Base-by-base conservation (phyloP, 2,113 vertebrate genomes). In the Thalassarche chlororhynchos region DNA sequence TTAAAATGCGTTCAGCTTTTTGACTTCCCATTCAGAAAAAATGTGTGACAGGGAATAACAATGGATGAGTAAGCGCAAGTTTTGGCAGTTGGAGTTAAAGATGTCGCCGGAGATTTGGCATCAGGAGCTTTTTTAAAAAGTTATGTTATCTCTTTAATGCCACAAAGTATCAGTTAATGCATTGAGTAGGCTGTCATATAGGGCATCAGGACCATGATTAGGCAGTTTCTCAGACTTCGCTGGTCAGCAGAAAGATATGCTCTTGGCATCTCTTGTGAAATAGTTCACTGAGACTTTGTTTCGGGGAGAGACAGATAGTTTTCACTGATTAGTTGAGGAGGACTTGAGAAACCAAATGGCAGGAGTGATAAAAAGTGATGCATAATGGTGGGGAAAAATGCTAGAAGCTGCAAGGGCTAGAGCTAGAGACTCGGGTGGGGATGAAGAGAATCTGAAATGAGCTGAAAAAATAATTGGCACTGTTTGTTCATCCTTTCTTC, bases 241-340 rank as follows among this genome's bases (percentile, higher is more conserved):
- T 32, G 29, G 42, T 87, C 75, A 91, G 95, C 94, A 92, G 87
- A 54, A 94, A 93, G 90, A 90, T 89, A 85, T 38, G 61, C 20
- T 77, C 18, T 46, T 65, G 91, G 65, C 57, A 47, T 51, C 40
- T 88, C n/a, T 91, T 93, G 96, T 1, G 8, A 96, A 79, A 80
- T 42, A 61, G 49, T 90, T 80, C n/a, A 54, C 49, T 60, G 57
- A 64, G 8, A 51, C 81, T 84, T 84, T 51, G 58, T 85, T 89
- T 87, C 6, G 16, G 12, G 40, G 31, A 76, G 82, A 78, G 61
- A 26, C 24, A 26, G 82, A 84, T 87, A 61, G 36, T 84, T 85
- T 96, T 83, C 46, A 38, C 86, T 79, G 61, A 79, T 86, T 78
- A 66, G 29, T 47, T 3, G 14, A 89, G 76, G 32, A 44, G 15